Evolutionary conservation across 1,140 invertebrate genomes (phyloP), one percentile per base, ranked within the genome.

Genomic region (Bombus consobrinus): DNA sequence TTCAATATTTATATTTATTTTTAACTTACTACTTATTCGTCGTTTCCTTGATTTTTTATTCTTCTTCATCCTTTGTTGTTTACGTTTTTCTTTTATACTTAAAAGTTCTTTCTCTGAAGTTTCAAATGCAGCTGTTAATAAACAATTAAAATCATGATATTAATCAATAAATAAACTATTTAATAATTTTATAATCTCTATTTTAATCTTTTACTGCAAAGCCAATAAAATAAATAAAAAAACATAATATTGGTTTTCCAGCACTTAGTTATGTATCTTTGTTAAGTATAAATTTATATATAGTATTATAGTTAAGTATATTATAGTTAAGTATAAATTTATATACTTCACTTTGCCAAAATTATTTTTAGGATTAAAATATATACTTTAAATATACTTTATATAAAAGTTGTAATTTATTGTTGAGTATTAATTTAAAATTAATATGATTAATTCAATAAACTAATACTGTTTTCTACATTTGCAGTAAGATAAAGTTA

Each of bases 41-140:
- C 87, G 91, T 77, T 34, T 66, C 32, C 57, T 82, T 32, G n/a
- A 5, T 81, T 89, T 88, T 80, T 87, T 76, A 9, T 74, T 73
- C 82, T 85, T 66, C 15, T 73, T 90, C 8, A 62, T 28, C 47
- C 69, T 34, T 15, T 43, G 47, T 82, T 15, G 87, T 76, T 80
- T 91, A 15, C 77, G 71, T 66, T 83, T 91, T 34, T 74, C 76
- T 86, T 87, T 62, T 77, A 71, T 32, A 68, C 91, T 86, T 9
- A 71, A 34, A 83, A 91, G 83, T 77, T 90, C 90, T 72, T 90
- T 91, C 66, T 91, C 90, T 43, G 78, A 88, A 84, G 91, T 89
- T 69, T 93, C 91, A 43, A 92, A 91, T 59, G 72, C 86, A 12
- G 90, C 93, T 94, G 41, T 79, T 81, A 88, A 68, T 71, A 47